Evolutionary conservation across 2,797 vertebrate species (phyloP), one percentile per base, ranked within the genome.

Genomic region (Chelidonichthys spinosus): DNA sequence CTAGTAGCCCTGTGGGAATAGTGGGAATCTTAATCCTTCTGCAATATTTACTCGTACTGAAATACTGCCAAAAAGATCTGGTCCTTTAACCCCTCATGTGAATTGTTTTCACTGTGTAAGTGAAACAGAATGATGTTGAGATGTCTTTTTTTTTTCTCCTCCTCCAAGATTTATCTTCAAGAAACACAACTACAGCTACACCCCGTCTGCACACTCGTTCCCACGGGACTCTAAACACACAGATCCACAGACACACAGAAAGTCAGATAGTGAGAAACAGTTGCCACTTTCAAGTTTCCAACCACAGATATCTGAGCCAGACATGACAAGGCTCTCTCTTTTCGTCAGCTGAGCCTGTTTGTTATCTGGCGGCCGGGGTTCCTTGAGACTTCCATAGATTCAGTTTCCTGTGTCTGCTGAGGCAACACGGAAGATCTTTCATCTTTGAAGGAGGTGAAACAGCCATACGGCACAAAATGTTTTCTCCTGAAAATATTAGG

Each of bases 331-430:
- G 66, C 79, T 82, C 76, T 80, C 76, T 84, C 72, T 89, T 91
- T 88, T 90, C 76, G 83, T 89, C 86, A 90, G 87, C 83, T 77
- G 82, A 85, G 86, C 74, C 76, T 72, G 86, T 90, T 85, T 90
- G 85, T 90, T 90, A 85, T 90, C 81, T 78, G 73, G 78, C 79
- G 73, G 81, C 76, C 73, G 65, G 79, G 79, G 81, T 85, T 91
- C 79, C 87, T 83, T 78, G 79, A 90, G 87, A 85, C 84, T 80
- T 90, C 82, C 79, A 11, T 71, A 37, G 87, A 84, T 90, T 89
- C 92, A 81, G 89, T 92, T 90, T 92, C 85, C 88, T 87, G 90
- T 69, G 82, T 85, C 87, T 92, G 86, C 79, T 86, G 84, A 91
- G 84, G 87, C 74, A 90, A 90, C 79, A 80, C 67, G 62, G 60